Evolutionary conservation across 2,888 invertebrate genomes (phyloP).

Genomic region (Aleiodes alternator): DNA sequence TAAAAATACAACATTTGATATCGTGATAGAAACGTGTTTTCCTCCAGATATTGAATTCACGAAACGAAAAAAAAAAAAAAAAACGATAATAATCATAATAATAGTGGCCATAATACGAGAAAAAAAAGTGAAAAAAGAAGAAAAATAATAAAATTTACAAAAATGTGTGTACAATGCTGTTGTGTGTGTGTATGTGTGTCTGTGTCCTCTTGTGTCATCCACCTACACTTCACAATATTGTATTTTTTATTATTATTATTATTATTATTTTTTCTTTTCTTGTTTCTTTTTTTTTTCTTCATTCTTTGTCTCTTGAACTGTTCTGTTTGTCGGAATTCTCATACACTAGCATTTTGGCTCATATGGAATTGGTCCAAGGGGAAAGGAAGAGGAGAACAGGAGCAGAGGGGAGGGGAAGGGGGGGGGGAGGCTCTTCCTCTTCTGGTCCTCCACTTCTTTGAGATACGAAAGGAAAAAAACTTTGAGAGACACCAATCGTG

Average conservation of each 20-base stretch:
- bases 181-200: not conserved
- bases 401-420: not conserved
- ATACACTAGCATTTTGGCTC: slow-evolving; percentile 24
- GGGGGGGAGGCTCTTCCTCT: no score
- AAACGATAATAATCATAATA: not conserved
- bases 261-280: no score
- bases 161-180: slow-evolving; percentile 28
- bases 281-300: not conserved
- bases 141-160: slow-evolving; percentile 6
- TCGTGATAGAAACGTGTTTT: slow-evolving; percentile 59
- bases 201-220: slow-evolving; percentile 39
- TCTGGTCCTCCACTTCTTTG: slow-evolving; percentile 8
- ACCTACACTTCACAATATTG: slow-evolving; percentile 15
- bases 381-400: slow-evolving; percentile 25
- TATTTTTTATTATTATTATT: slow-evolving; percentile 27
- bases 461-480: slow-evolving; percentile 38
- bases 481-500: slow-evolving; percentile 40
- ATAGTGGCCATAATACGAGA: slow-evolving; percentile 11
- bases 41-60: slow-evolving; percentile 66
- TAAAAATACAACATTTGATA: slow-evolving; percentile 21
- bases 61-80: slow-evolving; percentile 5
- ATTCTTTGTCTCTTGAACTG: slow-evolving; percentile 1
- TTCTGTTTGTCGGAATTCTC: slow-evolving; percentile 38
- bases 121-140: slow-evolving; percentile 43
- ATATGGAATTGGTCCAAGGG: not conserved